phyloP scores from a whole-genome alignment of 1,140 invertebrate genomes.

The Mactra quadrangularis region DNA sequence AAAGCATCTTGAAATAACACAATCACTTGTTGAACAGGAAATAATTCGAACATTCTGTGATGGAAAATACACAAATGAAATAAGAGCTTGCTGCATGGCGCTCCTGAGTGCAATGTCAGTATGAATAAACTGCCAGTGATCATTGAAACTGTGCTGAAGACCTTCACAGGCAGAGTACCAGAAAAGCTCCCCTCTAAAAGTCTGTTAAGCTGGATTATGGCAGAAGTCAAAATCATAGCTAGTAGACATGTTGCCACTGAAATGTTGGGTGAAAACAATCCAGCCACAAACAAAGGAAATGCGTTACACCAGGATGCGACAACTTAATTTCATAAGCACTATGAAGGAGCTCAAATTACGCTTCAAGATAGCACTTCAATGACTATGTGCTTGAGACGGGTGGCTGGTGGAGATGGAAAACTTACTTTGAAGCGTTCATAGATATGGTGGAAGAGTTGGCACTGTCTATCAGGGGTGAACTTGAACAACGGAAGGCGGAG shows the following conservation, averaged over 20 bases:
- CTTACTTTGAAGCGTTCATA: constrained; percentile 15
- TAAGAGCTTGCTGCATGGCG: too few species aligned
- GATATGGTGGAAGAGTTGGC: constrained; percentile 2
- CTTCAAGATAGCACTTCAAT: not conserved
- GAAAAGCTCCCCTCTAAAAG: too few species aligned
- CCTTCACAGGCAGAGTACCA: too few species aligned
- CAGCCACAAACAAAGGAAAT: not conserved
- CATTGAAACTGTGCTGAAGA: too few species aligned
- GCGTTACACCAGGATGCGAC: constrained; percentile 39
- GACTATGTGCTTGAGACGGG: not conserved
- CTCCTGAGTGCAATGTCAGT: too few species aligned
- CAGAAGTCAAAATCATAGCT: not conserved
- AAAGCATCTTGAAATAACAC: too few species aligned
- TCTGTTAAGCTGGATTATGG: not conserved
- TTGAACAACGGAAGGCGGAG: not conserved
- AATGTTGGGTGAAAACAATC: not conserved
- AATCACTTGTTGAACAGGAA: too few species aligned
- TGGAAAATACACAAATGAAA: too few species aligned
- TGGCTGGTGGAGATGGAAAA: constrained; percentile 11
- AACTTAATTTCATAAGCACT: constrained; percentile 22
- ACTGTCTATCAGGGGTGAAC: not conserved
- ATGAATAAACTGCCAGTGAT: too few species aligned
- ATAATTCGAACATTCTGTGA: too few species aligned
- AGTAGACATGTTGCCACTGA: not conserved
- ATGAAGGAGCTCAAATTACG: constrained; percentile 18